A percentile compares a stretch with the other conserved stretches of the same genome.
phyloP scores from a whole-genome alignment of 2,888 invertebrate species.

The Temnothorax ravouxi region DNA sequence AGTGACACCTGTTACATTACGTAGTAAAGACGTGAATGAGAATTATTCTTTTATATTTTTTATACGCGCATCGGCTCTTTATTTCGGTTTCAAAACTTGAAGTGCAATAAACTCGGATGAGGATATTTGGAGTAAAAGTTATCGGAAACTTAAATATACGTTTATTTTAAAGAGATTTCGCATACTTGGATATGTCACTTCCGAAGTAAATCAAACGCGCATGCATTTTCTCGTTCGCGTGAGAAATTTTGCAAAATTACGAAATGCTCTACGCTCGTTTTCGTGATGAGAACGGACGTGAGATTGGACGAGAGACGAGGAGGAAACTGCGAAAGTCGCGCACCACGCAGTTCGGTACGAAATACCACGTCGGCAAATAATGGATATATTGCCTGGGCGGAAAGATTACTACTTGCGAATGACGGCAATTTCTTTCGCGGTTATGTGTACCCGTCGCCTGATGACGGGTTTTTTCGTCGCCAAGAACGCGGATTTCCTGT shows the following conservation, averaged over 20 bases:
- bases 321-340: slow-evolving; percentile 62
- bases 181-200: background rate
- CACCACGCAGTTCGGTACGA: slow-evolving; percentile 66
- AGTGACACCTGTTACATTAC: background rate
- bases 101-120: background rate
- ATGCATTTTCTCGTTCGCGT: background rate
- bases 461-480: slow-evolving; percentile 66
- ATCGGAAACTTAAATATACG: background rate
- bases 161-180: background rate
- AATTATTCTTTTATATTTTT: background rate
- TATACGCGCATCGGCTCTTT: background rate
- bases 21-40: background rate
- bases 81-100: background rate
- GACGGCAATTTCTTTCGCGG: slow-evolving; percentile 75
- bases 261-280: slow-evolving; percentile 29
- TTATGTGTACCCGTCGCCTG: slow-evolving; percentile 70
- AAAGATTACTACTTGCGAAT: slow-evolving; percentile 72
- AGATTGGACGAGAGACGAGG: slow-evolving; percentile 49
- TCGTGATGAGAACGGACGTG: slow-evolving; percentile 40
- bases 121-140: background rate
- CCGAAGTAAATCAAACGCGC: background rate
- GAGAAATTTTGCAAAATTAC: slow-evolving; percentile 34
- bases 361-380: slow-evolving; percentile 70
- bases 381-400: slow-evolving; percentile 72
- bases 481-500: slow-evolving; percentile 67